Percentiles rank a stretch among this genome's conserved stretches.
phyloP scores from a whole-genome alignment of 2,888 invertebrate species.

The Philereme vetulata region DNA sequence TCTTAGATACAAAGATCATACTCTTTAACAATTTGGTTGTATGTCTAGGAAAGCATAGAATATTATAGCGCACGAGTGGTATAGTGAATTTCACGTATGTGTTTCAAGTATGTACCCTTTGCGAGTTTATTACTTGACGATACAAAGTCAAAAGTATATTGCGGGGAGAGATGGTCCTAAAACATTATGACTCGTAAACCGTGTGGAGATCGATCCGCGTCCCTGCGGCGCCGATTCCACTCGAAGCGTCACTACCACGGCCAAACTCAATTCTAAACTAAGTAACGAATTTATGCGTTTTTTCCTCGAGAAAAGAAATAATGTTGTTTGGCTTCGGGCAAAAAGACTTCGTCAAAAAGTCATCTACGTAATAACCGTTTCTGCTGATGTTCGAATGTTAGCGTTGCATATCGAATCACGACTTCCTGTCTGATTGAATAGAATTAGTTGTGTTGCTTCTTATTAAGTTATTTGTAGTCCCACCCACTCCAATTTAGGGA shows the following conservation, averaged over 20 bases:
- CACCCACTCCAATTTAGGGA: no score
- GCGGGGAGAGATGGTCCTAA: conserved; percentile 53
- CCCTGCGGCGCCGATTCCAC: conserved; percentile 60
- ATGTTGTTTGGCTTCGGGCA: conserved; percentile 1
- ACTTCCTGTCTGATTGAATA: background rate
- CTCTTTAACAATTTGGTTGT: no score
- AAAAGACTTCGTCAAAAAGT: background rate
- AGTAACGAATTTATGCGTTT: conserved; percentile 25
- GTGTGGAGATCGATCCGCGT: conserved; percentile 73
- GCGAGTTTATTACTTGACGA: conserved; percentile 16
- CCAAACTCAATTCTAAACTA: conserved; percentile 35
- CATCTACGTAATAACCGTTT: background rate
- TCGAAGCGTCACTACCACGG: conserved; percentile 31
- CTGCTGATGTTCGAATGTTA: background rate
- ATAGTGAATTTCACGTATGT: no score
- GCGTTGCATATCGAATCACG: background rate
- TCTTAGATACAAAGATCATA: no score
- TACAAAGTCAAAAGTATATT: conserved; percentile 36
- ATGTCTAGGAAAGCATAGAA: no score
- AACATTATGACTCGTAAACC: conserved; percentile 68
- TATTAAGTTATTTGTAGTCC: no score
- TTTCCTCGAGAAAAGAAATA: conserved; percentile 10
- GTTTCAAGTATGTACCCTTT: background rate
- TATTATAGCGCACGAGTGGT: no score
- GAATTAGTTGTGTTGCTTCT: background rate